Evolutionary conservation across 2,113 vertebrate species (phyloP), one percentile per base, ranked within the genome.

Genomic region (Oryzias melastigma): DNA sequence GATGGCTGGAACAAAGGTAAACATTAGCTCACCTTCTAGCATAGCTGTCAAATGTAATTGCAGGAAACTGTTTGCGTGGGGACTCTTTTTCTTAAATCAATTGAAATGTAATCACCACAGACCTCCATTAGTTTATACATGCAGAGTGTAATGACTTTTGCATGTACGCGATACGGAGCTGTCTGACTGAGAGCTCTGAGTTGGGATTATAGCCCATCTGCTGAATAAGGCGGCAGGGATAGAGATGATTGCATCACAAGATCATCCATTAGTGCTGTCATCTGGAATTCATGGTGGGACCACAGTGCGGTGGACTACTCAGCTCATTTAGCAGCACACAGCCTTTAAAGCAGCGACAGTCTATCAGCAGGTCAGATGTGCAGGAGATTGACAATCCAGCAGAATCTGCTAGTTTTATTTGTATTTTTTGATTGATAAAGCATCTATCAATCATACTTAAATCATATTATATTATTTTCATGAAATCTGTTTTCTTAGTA

Each of bases 221-320:
- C 77, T 77, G 70, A 83, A 74, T 71, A 73, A 70, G 79, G 66
- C 78, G 65, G 64, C 62, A 2, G 83, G 73, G 77, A 78, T 69
- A 57, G 52, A 84, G 76, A 73, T 85, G 83, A 85, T 77, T 88
- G 74, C 75, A 82, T 78, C 80, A 82, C 78, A 73, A 65, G 80
- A 82, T 69, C 71, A 71, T 83, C 83, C 46, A 85, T 87, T 80
- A 80, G 71, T 29, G 65, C 81, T 84, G 77, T 86, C 80, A 77
- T 77, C 60, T 77, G 66, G 62, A 81, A 80, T 73, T 53, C 70
- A 62, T 65, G 13, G 5, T 44, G 80, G 76, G 78, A 71, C 71
- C 68, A 62, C 75, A 51, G 57, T 50, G 66, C 63, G 58, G 68
- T 1, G 67, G 73, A 66, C 69, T 17, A 47, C 65, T 63, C 49